phyloP scores from a whole-genome alignment of 2,797 vertebrate genomes.

The Etheostoma nigrum region DNA sequence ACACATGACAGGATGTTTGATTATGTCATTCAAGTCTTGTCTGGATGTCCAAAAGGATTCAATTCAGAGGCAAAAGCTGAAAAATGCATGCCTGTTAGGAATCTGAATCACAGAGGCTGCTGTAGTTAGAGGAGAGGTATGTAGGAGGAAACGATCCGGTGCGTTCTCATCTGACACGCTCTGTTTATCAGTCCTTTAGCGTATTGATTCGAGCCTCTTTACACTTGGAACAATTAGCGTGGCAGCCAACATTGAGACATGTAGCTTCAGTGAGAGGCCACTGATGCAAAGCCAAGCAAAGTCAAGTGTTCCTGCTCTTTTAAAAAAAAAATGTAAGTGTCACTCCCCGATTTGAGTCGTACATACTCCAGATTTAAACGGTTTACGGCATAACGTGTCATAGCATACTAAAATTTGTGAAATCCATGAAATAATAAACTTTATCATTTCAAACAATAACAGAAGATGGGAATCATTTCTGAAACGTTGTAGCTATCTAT shows the following conservation, averaged over 20 bases:
- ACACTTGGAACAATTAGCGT: slow-evolving; percentile 49
- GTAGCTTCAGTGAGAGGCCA: slow-evolving; percentile 7
- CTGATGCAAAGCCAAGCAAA: slow-evolving; percentile 3
- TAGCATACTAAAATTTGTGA: too few species aligned
- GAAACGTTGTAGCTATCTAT: too few species aligned
- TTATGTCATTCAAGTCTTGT: slow-evolving; percentile 7
- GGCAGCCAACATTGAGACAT: slow-evolving; percentile 18
- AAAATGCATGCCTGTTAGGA: background rate
- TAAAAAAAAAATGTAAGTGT: too few species aligned
- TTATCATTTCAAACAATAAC: too few species aligned
- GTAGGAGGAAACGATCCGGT: slow-evolving; percentile 19
- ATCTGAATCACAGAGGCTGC: background rate
- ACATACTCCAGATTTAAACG: too few species aligned
- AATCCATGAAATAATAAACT: too few species aligned
- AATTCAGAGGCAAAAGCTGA: background rate
- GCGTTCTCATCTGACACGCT: slow-evolving; percentile 29
- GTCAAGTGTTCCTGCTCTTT: background rate
- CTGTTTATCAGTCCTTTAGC: slow-evolving; percentile 42
- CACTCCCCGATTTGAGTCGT: too few species aligned
- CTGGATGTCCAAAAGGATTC: slow-evolving; percentile 10
- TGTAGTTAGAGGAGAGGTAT: slow-evolving; percentile 1
- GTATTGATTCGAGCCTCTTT: slow-evolving; percentile 37
- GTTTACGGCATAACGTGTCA: too few species aligned
- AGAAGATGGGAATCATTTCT: too few species aligned
- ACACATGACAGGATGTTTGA: slow-evolving; percentile 17